phyloP scores from a whole-genome alignment of 2,888 invertebrate genomes.

The Orthonevra nobilis region DNA sequence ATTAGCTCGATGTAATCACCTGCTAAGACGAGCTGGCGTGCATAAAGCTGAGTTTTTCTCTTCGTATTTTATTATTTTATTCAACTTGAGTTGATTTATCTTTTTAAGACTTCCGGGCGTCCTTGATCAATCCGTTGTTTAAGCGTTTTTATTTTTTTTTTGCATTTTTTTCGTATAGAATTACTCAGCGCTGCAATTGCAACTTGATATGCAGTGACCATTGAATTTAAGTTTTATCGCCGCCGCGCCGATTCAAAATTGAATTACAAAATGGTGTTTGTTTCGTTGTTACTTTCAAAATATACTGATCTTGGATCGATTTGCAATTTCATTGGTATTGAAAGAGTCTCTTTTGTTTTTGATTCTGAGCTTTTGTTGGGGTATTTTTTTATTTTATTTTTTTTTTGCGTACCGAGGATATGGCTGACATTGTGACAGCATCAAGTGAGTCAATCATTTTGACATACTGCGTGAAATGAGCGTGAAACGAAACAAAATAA shows the following conservation, averaged over 20 bases:
- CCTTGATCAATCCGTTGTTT: conserved; percentile 43
- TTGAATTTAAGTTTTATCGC: conserved; percentile 34
- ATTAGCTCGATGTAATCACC: conserved; percentile 43
- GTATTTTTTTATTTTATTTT: conserved; percentile 6
- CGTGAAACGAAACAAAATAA: conserved; percentile 5
- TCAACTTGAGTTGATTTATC: conserved; percentile 49
- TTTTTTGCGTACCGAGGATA: conserved; percentile 26
- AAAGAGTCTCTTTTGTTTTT: conserved; percentile 37
- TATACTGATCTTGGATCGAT: conserved; percentile 21
- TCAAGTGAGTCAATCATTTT: conserved; percentile 29
- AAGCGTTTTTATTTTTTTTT: conserved; percentile 1
- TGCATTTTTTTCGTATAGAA: conserved; percentile 13
- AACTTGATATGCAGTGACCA: conserved; percentile 41
- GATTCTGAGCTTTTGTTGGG: conserved; percentile 25
- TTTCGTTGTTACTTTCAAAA: conserved; percentile 16
- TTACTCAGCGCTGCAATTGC: conserved; percentile 34
- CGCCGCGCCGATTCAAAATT: conserved; percentile 16
- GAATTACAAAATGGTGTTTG: conserved; percentile 27
- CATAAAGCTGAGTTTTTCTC: conserved; percentile 9
- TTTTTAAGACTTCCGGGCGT: conserved; percentile 53
- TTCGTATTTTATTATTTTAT: conserved; percentile 23
- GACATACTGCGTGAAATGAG: conserved; percentile 38
- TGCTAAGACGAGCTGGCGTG: conserved; percentile 23
- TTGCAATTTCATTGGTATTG: conserved; percentile 48
- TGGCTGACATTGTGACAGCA: conserved; percentile 36